phyloP scores from a whole-genome alignment of 2,888 invertebrate species.

The Marasmarcha lunaedactyla region DNA sequence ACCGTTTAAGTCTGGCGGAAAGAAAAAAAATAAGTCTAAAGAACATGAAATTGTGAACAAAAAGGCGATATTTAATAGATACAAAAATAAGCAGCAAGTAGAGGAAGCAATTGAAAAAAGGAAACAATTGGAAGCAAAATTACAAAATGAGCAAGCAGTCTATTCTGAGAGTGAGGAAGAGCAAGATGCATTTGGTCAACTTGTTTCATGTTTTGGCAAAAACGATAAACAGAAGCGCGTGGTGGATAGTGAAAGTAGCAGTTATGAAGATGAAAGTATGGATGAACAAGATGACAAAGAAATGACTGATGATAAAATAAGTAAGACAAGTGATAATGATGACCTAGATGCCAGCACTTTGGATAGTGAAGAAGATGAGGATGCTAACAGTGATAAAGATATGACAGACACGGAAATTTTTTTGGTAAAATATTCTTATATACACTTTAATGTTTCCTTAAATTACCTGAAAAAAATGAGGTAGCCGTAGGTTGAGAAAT shows the following conservation, averaged over 20 bases:
- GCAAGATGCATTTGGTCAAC: conserved; percentile 56
- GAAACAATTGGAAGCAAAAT: conserved; percentile 38
- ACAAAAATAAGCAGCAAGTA: conserved; percentile 55
- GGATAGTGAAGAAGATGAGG: no score
- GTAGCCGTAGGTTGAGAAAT: no score
- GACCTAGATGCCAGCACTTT: no score
- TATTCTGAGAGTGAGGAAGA: conserved; percentile 66
- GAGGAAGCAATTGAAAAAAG: conserved; percentile 59
- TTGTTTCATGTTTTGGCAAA: conserved; percentile 62
- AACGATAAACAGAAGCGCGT: conserved; percentile 21
- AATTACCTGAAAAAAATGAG: no score
- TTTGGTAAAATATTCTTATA: no score
- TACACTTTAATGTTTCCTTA: no score
- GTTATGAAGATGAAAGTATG: conserved; percentile 4
- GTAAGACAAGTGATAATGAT: no score
- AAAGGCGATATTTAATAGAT: conserved; percentile 58
- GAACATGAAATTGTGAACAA: conserved; percentile 39
- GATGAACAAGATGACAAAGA: conserved; percentile 1
- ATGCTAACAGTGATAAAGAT: not conserved
- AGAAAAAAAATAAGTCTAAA: conserved; percentile 29
- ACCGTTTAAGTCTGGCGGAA: conserved; percentile 14
- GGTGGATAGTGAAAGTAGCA: conserved; percentile 17
- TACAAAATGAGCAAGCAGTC: conserved; percentile 35
- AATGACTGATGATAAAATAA: not conserved
- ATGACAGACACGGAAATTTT: not conserved